Conservation (phyloP, 2,113 vertebrate genomes). For the Marmota monax region DNA sequence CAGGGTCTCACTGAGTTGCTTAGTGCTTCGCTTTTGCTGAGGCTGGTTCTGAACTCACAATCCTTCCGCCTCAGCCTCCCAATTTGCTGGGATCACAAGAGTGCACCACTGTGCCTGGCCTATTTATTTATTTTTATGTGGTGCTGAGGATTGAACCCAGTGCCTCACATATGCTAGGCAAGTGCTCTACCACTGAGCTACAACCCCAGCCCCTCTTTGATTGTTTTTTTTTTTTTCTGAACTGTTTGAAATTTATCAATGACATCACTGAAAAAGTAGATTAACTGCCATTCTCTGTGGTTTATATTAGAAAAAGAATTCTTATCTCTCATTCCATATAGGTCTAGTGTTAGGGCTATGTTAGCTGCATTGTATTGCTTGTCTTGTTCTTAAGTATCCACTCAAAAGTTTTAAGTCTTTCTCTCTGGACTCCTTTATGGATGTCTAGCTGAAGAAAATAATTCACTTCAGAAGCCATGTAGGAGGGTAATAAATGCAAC, state of each 20-base stretch:
- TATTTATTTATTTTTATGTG: too few relatives aligned
- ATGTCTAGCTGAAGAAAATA: constrained; percentile 43
- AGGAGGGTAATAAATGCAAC: not conserved
- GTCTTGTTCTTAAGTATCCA: not conserved
- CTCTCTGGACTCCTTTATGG: not conserved
- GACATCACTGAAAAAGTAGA: not conserved
- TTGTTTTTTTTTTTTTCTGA: not conserved
- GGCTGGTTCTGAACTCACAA: too few relatives aligned
- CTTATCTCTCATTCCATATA: not conserved
- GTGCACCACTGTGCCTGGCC: too few relatives aligned
- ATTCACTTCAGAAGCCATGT: not conserved
- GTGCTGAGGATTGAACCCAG: too few relatives aligned
- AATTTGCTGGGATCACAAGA: too few relatives aligned
- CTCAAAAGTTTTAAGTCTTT: not conserved
- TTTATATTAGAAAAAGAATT: not conserved
- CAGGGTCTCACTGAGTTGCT: too few relatives aligned
- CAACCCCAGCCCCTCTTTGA: too few relatives aligned
- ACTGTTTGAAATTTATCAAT: constrained; percentile 28
- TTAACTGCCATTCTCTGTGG: not conserved
- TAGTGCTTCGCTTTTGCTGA: too few relatives aligned
- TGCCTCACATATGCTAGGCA: too few relatives aligned
- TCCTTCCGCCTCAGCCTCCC: too few relatives aligned
- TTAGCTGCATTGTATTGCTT: not conserved
- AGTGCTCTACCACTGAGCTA: too few relatives aligned
- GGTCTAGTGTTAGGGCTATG: not conserved